These are phyloP conservation scores for Coreoperca whiteheadi DNA, from an alignment of 2,113 vertebrate species.

Conservation along the genomic window DNA sequence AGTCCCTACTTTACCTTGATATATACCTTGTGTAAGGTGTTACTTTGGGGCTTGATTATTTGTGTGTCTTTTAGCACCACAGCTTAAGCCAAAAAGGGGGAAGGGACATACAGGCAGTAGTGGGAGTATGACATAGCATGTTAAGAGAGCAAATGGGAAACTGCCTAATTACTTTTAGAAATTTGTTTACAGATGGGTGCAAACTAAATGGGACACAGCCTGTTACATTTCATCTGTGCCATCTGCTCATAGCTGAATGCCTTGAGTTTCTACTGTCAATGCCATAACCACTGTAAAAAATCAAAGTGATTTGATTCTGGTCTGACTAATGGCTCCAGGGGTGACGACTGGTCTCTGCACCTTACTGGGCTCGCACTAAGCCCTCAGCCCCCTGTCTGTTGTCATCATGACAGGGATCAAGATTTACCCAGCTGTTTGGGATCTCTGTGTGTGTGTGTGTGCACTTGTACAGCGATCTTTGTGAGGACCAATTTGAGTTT, in stretches of 20 bases:
- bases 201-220: background rate
- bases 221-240: conserved; percentile 14
- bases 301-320: conserved; percentile 36
- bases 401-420: conserved; percentile 46
- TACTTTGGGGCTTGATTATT: conserved; percentile 64
- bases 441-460: conserved; percentile 33
- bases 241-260: conserved; percentile 16
- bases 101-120: background rate
- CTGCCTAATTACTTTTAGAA: conserved; percentile 26
- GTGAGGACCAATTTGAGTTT: too few species aligned
- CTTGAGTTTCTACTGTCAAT: background rate
- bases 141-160: conserved; percentile 27
- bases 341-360: conserved; percentile 41
- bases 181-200: background rate
- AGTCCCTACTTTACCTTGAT: conserved; percentile 52
- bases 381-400: conserved; percentile 34
- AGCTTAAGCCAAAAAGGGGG: conserved; percentile 20
- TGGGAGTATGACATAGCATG: background rate
- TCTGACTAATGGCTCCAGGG: conserved; percentile 32
- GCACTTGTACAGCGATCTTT: too few species aligned
- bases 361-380: conserved; percentile 44
- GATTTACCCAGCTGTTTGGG: conserved; percentile 77
- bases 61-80: conserved; percentile 61
- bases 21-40: conserved; percentile 77
- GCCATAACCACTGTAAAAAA: conserved; percentile 6